A percentile compares a stretch with the other conserved stretches of the same genome.
These are phyloP conservation scores for Brachymystax lenok DNA, from an alignment of 2,797 vertebrate species.

Conservation along the genomic window DNA sequence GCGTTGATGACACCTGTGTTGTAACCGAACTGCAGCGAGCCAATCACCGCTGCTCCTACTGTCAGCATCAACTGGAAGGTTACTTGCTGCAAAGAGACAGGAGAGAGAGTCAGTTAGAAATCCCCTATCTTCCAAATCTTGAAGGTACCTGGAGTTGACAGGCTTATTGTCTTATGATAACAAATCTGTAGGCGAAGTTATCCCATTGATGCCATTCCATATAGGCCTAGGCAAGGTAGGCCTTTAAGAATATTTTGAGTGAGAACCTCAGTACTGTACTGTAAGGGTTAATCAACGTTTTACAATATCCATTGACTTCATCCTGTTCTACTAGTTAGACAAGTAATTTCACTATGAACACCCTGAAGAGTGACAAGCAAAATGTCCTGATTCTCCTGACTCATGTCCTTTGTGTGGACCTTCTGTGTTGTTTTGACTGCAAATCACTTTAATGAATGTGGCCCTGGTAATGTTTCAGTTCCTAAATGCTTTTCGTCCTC, in stretches of 20 bases:
- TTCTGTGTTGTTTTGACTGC: too few species aligned
- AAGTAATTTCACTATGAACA: background rate
- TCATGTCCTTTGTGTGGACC: too few species aligned
- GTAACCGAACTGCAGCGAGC: slow-evolving; percentile 95
- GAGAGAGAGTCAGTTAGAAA: slow-evolving; percentile 3
- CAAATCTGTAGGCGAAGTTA: background rate
- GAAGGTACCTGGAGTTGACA: background rate
- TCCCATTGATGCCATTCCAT: too few species aligned
- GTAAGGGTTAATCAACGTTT: background rate
- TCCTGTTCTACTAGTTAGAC: too few species aligned
- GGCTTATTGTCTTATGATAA: background rate
- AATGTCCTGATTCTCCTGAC: too few species aligned
- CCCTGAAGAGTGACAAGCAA: too few species aligned
- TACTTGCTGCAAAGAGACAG: slow-evolving; percentile 71
- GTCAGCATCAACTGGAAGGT: slow-evolving; percentile 87
- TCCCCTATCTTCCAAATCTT: background rate
- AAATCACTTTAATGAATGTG: too few species aligned
- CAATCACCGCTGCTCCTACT: slow-evolving; percentile 89
- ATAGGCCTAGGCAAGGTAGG: too few species aligned
- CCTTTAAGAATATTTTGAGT: too few species aligned
- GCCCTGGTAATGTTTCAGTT: too few species aligned
- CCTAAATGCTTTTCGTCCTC: too few species aligned
- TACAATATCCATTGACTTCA: background rate
- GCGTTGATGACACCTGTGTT: slow-evolving; percentile 97
- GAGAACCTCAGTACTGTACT: background rate